These are phyloP conservation scores for Erannis defoliaria DNA, from an alignment of 2,888 invertebrate genomes.

Conservation along the genomic window DNA sequence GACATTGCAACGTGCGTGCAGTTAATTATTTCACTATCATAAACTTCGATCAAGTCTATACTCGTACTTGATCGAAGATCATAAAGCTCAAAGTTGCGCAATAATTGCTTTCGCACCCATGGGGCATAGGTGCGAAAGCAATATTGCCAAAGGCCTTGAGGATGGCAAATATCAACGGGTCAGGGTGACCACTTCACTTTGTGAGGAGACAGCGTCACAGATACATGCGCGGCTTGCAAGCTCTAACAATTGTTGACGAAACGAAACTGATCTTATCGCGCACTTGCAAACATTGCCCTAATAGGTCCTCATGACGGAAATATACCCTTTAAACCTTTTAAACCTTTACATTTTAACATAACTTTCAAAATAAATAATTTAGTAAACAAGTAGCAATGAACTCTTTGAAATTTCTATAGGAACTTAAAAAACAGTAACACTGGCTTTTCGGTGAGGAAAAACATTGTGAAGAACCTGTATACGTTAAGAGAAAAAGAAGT, in stretches of 20 bases:
- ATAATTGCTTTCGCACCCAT: slow-evolving; percentile 29
- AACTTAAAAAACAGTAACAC: no score
- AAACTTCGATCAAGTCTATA: no score
- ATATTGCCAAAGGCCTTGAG: slow-evolving; percentile 39
- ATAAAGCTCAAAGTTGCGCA: slow-evolving; percentile 1
- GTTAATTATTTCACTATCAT: background rate
- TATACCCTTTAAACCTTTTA: no score
- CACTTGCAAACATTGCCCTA: background rate
- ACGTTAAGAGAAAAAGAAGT: no score
- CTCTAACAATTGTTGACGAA: background rate
- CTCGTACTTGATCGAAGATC: no score
- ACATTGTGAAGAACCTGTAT: no score
- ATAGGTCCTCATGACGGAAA: background rate
- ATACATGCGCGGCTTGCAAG: background rate
- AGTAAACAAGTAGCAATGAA: no score
- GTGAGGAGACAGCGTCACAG: background rate
- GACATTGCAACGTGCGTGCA: background rate
- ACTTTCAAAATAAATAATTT: no score
- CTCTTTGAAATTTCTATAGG: no score
- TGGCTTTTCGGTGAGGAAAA: no score
- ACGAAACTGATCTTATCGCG: background rate
- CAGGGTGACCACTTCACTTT: slow-evolving; percentile 14
- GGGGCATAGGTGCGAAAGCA: no score
- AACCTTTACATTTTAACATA: no score
- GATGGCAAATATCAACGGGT: slow-evolving; percentile 33